Evolutionary conservation across 53 echinoderm and acorn worm species (phyloP).

Genomic region (Actinopyga echinites): DNA sequence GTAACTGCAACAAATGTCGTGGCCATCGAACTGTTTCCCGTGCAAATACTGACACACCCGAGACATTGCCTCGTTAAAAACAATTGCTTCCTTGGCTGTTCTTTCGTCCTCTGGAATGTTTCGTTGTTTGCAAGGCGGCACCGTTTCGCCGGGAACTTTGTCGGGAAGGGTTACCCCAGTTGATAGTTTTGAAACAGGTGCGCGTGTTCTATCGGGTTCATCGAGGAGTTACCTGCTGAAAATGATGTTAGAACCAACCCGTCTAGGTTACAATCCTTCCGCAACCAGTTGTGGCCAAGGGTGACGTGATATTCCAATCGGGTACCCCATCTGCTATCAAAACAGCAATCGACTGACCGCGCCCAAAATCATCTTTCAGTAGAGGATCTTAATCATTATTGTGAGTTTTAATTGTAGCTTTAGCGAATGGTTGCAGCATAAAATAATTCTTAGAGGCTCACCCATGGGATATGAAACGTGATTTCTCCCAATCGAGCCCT

Average conservation of each 20-base stretch:
- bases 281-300: too few species aligned
- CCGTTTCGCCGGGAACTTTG: background rate
- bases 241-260: background rate
- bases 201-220: slow-evolving; percentile 3
- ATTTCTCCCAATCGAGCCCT: too few species aligned
- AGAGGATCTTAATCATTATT: too few species aligned
- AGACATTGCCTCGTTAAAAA: background rate
- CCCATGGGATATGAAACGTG: too few species aligned
- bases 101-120: background rate
- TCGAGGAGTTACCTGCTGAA: background rate
- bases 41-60: background rate
- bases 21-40: background rate
- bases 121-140: background rate
- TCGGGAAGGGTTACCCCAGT: background rate
- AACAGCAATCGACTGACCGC: too few species aligned
- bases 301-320: too few species aligned
- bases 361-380: too few species aligned
- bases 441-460: too few species aligned
- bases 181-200: background rate
- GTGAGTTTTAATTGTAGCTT: too few species aligned
- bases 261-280: background rate
- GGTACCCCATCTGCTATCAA: too few species aligned
- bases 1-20: background rate
- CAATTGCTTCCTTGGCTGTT: background rate
- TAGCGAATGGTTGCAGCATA: too few species aligned